Evolutionary conservation across 1,140 invertebrate genomes (phyloP).

Genomic region (Teleopsis dalmanni): DNA sequence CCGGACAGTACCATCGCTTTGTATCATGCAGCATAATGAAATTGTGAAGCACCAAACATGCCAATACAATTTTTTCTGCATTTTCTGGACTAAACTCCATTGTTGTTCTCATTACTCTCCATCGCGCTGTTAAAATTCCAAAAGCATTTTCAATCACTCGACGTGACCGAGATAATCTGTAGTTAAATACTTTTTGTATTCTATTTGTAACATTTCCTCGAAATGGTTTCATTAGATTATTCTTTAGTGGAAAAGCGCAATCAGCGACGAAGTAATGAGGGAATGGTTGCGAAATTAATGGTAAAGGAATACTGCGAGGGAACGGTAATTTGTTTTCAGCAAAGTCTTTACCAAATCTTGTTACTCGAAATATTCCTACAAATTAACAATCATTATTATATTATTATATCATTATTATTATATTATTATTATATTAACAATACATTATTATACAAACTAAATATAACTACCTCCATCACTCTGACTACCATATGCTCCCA

Average conservation of each 20-base stretch:
- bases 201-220: conserved; percentile 23
- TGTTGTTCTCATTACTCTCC: conserved; percentile 18
- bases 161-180: conserved; percentile 30
- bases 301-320: conserved; percentile 10
- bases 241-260: conserved; percentile 44
- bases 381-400: too few relatives aligned
- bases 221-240: conserved; percentile 46
- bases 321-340: neutral
- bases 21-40: neutral
- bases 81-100: neutral
- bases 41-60: neutral
- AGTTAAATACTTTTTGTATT: conserved; percentile 33
- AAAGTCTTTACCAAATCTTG: too few relatives aligned
- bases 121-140: conserved; percentile 44
- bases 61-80: neutral
- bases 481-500: too few relatives aligned
- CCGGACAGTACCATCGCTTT: neutral
- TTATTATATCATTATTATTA: too few relatives aligned
- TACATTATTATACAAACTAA: too few relatives aligned
- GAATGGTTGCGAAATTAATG: conserved; percentile 15
- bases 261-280: conserved; percentile 46
- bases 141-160: conserved; percentile 29
- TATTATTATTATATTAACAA: too few relatives aligned
- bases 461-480: too few relatives aligned
- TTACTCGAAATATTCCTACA: too few relatives aligned